Evolutionary conservation across 2,113 vertebrate genomes (phyloP).

Genomic region (Protobothrops flavoviridis): DNA sequence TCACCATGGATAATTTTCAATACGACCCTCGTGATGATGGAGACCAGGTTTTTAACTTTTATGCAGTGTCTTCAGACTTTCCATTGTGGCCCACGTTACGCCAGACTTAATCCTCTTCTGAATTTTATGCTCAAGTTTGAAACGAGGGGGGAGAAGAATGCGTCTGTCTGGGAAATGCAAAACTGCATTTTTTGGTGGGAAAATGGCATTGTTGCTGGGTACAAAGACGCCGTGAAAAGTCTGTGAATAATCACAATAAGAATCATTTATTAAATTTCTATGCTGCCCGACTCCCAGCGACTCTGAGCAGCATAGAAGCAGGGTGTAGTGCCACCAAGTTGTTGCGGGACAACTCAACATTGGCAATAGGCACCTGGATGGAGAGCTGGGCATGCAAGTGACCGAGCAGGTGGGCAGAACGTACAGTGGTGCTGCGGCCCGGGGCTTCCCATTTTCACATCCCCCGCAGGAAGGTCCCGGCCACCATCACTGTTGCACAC

Average conservation of each 20-base stretch:
- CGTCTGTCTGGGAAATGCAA: not conserved
- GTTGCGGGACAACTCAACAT: not conserved
- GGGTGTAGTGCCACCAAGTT: not conserved
- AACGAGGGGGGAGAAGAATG: not conserved
- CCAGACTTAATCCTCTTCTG: not conserved
- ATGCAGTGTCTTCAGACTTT: not conserved
- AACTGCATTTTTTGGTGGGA: not conserved
- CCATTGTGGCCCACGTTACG: not conserved
- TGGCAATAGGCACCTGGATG: not conserved
- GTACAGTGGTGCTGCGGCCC: rapidly evolving
- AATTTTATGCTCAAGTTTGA: not conserved
- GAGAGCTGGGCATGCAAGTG: too few species aligned
- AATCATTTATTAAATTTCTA: not conserved
- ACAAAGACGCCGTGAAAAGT: not conserved
- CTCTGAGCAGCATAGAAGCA: not conserved
- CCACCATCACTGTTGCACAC: too few species aligned
- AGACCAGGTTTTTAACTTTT: not conserved
- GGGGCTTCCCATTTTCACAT: too few species aligned
- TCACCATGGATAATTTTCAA: too few species aligned
- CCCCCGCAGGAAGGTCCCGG: too few species aligned
- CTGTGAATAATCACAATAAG: not conserved
- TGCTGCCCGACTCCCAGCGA: not conserved
- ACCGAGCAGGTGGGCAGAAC: too few species aligned
- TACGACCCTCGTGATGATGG: not conserved
- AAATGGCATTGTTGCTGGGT: not conserved